Evolutionary conservation across 1,140 invertebrate genomes (phyloP), one percentile per base, ranked within the genome.

Genomic region (Leptoteleia sp.): DNA sequence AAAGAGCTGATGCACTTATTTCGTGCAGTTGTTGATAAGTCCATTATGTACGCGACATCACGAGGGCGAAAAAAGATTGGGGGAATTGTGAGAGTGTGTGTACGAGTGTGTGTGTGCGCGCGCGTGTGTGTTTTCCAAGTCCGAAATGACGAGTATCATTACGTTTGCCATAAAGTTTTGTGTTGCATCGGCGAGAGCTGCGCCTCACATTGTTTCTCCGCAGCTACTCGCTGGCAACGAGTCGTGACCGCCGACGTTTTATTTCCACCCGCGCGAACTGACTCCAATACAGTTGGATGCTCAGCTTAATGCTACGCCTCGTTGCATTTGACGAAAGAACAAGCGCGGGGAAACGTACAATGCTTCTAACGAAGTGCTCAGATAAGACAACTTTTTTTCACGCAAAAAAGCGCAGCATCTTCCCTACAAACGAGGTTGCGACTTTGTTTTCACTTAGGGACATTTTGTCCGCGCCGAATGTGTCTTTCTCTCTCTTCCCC

Each of bases 271-370:
- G 76, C 76, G 76, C 64, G 62, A 70, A 70, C 76, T 73, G 76
- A 73, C 76, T 78, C 76, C 76, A 72, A 79, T 73, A 79, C 77
- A 75, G 70, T 79, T 42, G 68, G 68, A 79, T 79, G 76, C 76
- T 79, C 76, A 59, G 72, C 78, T 76, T 76, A 72, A 76, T 80
- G 61, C 72, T 80, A 80, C 77, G 77, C 71, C 71, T 80, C 77
- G 77, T 80, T 76, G 77, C 77, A 75, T 80, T 76, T 80, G 77
- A 80, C 71, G 77, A 71, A 80, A 76, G 71, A 76, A 76, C 77
- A 59, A 79, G 42, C 40, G 76, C 55, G 61, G 64, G 42, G 64
- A 57, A 65, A 55, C 54, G 59, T 45, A 79, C 77, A 75, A 79
- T 79, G 70, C 76, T 72, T 68, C 62, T 76, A 80, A 80, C 71